Conservation (phyloP, 2,797 vertebrate genomes). For the Syndactyla subalaris region DNA sequence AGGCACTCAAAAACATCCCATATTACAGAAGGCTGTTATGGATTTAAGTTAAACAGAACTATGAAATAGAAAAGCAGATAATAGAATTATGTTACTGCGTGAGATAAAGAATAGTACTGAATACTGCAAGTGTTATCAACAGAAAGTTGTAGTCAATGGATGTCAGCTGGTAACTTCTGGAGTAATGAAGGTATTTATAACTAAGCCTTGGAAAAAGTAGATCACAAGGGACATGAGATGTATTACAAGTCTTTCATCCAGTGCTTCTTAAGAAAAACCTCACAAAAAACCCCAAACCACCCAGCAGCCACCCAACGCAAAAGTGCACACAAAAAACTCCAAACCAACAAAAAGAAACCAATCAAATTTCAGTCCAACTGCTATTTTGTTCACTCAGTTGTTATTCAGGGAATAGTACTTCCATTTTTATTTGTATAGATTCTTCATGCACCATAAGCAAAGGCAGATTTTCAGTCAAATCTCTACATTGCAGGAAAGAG, state of each 20-base stretch:
- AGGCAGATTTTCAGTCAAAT: background rate
- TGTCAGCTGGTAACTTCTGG: background rate
- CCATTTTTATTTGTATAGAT: background rate
- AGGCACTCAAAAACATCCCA: background rate
- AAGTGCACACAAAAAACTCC: background rate
- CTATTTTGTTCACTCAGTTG: background rate
- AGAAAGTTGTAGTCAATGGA: background rate
- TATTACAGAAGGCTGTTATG: background rate
- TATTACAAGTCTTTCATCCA: background rate
- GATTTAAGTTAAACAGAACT: background rate
- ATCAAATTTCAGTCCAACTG: background rate
- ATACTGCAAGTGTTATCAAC: background rate
- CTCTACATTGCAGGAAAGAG: background rate
- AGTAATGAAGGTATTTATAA: background rate
- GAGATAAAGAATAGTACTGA: background rate
- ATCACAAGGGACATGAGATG: background rate
- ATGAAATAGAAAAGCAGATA: background rate
- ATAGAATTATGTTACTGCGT: background rate
- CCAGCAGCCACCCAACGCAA: background rate
- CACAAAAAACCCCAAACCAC: background rate
- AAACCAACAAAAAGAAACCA: background rate
- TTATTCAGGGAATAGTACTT: background rate
- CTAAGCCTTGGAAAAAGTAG: background rate
- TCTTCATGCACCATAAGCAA: background rate
- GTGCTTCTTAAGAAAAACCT: background rate